Percentiles rank a stretch among this genome's conserved stretches.
These are phyloP conservation scores for Pan troglodytes DNA, from an alignment of 2,113 vertebrate genomes.

Conservation along the genomic window DNA sequence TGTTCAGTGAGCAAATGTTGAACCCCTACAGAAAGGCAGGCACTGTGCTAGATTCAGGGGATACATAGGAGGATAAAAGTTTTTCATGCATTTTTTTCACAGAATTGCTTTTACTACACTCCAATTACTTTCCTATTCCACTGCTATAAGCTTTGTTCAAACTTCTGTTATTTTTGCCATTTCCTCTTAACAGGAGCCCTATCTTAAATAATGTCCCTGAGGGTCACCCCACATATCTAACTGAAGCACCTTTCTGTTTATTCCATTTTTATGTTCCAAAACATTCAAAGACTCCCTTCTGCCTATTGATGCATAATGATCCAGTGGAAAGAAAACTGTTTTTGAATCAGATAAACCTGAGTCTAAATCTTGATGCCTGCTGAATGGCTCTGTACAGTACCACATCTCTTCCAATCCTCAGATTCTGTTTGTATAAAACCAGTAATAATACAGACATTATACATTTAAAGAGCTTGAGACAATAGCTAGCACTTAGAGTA, in stretches of 20 bases:
- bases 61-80: neutral
- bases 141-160: neutral
- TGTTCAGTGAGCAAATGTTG: neutral
- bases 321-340: neutral
- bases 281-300: neutral
- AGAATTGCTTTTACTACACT: neutral
- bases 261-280: neutral
- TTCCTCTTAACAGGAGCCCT: neutral
- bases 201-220: neutral
- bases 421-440: neutral
- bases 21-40: neutral
- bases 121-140: neutral
- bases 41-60: neutral
- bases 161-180: neutral
- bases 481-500: neutral
- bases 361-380: neutral
- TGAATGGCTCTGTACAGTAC: neutral
- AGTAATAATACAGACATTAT: neutral
- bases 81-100: neutral
- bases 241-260: neutral
- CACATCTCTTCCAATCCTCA: neutral
- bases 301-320: neutral
- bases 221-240: neutral
- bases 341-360: neutral
- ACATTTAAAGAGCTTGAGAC: neutral